Base-by-base conservation (phyloP, 1,140 invertebrate genomes). In the Drosophila mayri region DNA sequence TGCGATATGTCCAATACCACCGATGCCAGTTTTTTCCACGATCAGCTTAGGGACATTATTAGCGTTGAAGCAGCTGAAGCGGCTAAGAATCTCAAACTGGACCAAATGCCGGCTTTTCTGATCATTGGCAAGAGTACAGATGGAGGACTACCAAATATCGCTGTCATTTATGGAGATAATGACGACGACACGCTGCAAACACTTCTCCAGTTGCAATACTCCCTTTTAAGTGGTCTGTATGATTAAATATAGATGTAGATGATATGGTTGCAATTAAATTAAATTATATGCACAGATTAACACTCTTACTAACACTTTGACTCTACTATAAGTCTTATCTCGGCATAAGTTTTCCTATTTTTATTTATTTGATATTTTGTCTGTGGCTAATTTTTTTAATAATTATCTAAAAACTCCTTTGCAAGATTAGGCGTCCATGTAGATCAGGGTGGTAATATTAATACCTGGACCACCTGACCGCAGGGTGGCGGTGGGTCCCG, bases 1-100 rank as follows among this genome's bases (percentile, higher is more conserved):
- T 99, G 98, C 98, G 98, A 99, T 93, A 94, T 98, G 55, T 98
- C 98, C 1, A 95, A 95, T 67, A 95, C 96, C 79, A 95, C 95
- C 58, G 98, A 98, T 93, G 95, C 95, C 93, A 94, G 94, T 74
- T 95, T 95, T 96, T 97, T 43, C 2, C 28, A 20, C 14, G 18
- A 14, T 0, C 2, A 37, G n/a, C 22, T 66, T 3, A 25, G 11
- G 12, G 4, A 18, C 4, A n/a, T 20, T 7, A 58, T 58, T 12
- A 14, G 18, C 28, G 7, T 4, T 3, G 22, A 44, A 10, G 41
- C 57, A 38, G 25, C 43, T 1, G 9, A 30, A 7, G 8, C n/a
- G 4, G 32, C 25, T 28, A 35, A 35, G 11, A n/a, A 14, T 3
- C n/a, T 55, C 5, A 14, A 30, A 9, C 11, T 57, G 35, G 37